These are phyloP conservation scores for Gerosis bhagava DNA, from an alignment of 2,888 invertebrate genomes.

Conservation along the genomic window DNA sequence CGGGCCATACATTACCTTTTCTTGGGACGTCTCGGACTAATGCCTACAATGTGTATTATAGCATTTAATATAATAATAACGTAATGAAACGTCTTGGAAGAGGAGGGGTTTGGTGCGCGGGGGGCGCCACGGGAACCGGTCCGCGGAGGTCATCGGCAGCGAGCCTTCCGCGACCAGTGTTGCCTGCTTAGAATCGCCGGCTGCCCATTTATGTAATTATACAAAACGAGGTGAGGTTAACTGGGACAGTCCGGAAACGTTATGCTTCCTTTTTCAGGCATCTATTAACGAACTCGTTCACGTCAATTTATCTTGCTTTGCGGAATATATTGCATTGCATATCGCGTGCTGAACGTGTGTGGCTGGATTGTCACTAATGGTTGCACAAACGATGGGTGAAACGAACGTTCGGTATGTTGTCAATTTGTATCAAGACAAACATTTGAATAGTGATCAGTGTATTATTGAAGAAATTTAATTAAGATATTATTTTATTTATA, in stretches of 20 bases:
- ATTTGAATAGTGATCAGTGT: not conserved
- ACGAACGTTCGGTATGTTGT: conserved; percentile 14
- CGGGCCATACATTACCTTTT: conserved; percentile 64
- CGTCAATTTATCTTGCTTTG: conserved; percentile 24
- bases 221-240: conserved; percentile 54
- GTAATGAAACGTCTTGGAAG: conserved; percentile 77
- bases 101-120: conserved; percentile 44
- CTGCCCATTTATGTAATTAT: conserved; percentile 62
- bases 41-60: conserved; percentile 80
- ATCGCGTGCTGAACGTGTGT: conserved; percentile 18
- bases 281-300: conserved; percentile 31
- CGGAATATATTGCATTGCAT: conserved; percentile 24
- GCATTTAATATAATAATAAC: conserved; percentile 82
- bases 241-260: conserved; percentile 54
- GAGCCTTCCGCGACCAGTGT: conserved; percentile 76
- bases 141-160: conserved; percentile 79
- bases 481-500: too few species aligned
- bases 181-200: conserved; percentile 55
- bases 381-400: conserved; percentile 13
- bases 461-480: too few species aligned
- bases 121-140: conserved; percentile 69
- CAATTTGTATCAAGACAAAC: conserved; percentile 7
- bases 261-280: conserved; percentile 48
- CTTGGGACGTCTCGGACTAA: conserved; percentile 70
- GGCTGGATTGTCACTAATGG: conserved; percentile 18